Conservation (phyloP, 2,888 invertebrate genomes). For the Lycocerus yunnanus region DNA sequence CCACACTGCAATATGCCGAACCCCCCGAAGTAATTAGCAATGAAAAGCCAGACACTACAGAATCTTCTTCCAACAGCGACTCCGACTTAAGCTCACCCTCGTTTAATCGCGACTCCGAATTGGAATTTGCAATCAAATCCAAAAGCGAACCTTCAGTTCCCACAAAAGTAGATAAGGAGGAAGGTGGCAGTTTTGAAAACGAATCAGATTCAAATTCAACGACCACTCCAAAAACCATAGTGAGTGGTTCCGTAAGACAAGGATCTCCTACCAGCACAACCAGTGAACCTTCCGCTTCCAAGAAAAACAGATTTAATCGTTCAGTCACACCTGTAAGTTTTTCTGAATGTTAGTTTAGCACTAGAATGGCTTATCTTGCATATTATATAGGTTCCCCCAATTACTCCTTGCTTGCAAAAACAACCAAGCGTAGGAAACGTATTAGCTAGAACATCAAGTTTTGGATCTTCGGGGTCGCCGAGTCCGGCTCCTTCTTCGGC, state of each 20-base stretch:
- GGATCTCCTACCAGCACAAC: slow-evolving; percentile 58
- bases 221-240: slow-evolving; percentile 73
- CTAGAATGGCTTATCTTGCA: slow-evolving; percentile 20
- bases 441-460: slow-evolving; percentile 67
- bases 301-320: slow-evolving; percentile 57
- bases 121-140: slow-evolving; percentile 61
- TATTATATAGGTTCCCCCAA: slow-evolving; percentile 58
- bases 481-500: slow-evolving; percentile 50
- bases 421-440: slow-evolving; percentile 66
- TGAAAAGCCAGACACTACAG: slow-evolving; percentile 70
- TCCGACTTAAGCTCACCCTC: slow-evolving; percentile 73
- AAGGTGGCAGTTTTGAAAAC: slow-evolving; percentile 69
- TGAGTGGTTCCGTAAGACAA: slow-evolving; percentile 61
- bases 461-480: slow-evolving; percentile 58
- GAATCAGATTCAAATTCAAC: slow-evolving; percentile 81
- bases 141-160: slow-evolving; percentile 45
- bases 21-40: slow-evolving; percentile 61
- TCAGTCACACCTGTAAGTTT: slow-evolving; percentile 58
- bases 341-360: background rate
- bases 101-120: slow-evolving; percentile 70
- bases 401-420: slow-evolving; percentile 60
- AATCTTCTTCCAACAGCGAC: slow-evolving; percentile 75
- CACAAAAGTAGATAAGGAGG: slow-evolving; percentile 55
- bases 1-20: slow-evolving; percentile 83
- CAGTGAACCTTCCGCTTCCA: slow-evolving; percentile 62